Conservation (phyloP, 2,797 vertebrate species). For the Sebastes kiyomatsui region DNA sequence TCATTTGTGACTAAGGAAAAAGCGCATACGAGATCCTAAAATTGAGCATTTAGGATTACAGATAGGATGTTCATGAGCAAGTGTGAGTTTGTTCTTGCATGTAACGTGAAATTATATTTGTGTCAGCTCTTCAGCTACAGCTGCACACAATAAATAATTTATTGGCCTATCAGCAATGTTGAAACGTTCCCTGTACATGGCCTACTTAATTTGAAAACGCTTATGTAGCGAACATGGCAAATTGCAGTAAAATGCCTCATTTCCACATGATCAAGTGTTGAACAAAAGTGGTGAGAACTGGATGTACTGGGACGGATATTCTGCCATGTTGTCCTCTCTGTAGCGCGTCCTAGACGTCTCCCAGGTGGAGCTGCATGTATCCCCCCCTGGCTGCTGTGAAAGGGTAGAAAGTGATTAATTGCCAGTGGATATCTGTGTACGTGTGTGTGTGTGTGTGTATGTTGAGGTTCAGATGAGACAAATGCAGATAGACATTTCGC, state of each 20-base stretch:
- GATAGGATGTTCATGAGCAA: neutral
- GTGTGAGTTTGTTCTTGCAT: neutral
- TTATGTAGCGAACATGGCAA: neutral
- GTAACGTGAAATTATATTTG: slow-evolving; percentile 5
- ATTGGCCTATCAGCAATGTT: slow-evolving; percentile 14
- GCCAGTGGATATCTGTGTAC: slow-evolving; percentile 11
- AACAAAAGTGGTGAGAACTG: neutral
- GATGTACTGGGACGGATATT: neutral
- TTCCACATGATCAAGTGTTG: neutral
- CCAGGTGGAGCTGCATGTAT: neutral
- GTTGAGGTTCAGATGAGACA: slow-evolving; percentile 1
- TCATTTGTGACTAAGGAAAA: neutral
- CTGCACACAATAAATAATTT: slow-evolving; percentile 33
- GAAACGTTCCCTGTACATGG: neutral
- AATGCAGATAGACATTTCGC: slow-evolving; percentile 18
- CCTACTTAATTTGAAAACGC: slow-evolving; percentile 14
- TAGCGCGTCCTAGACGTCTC: slow-evolving; percentile 2
- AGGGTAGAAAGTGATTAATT: slow-evolving; percentile 42
- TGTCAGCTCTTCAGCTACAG: slow-evolving; percentile 18
- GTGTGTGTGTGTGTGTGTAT: neutral
- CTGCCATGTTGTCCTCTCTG: neutral
- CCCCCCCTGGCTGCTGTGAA: slow-evolving; percentile 1
- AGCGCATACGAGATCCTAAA: neutral
- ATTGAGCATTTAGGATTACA: neutral
- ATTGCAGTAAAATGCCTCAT: neutral